Conservation (phyloP, 2,888 invertebrate species). For the Drosophila anomalata region DNA sequence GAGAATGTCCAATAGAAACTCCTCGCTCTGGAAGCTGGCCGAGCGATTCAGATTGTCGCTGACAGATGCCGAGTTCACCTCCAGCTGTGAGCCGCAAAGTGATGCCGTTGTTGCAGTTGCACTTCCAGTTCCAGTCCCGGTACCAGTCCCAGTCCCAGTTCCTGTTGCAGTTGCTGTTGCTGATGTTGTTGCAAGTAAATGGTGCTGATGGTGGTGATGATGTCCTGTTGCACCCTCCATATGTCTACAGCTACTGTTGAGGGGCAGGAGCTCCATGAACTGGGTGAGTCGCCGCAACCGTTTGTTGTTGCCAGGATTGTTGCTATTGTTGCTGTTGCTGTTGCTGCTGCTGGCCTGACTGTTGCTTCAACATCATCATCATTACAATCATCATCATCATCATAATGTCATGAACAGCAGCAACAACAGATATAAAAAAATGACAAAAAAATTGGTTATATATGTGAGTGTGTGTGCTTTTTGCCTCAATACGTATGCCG, state of each 20-base stretch:
- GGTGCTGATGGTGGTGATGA: constrained; percentile 16
- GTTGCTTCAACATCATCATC: background rate
- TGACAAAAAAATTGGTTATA: constrained; percentile 5
- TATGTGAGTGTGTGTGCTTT: background rate
- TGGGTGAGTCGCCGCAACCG: constrained; percentile 52
- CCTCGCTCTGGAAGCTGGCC: constrained; percentile 75
- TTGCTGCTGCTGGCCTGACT: background rate
- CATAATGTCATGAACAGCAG: constrained; percentile 30
- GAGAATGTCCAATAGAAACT: constrained; percentile 66
- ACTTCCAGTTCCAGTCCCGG: constrained; percentile 1
- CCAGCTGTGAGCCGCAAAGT: constrained; percentile 9
- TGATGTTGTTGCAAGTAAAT: constrained; percentile 24
- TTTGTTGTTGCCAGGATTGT: constrained; percentile 8
- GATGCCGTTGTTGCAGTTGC: constrained; percentile 30
- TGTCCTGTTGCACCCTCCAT: constrained; percentile 30
- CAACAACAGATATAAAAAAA: constrained; percentile 13
- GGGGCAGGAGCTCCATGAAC: constrained; percentile 66
- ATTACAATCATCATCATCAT: constrained; percentile 8
- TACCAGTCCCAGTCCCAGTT: constrained; percentile 25
- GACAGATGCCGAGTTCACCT: constrained; percentile 12
- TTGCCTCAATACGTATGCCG: constrained; percentile 1
- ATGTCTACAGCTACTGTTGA: constrained; percentile 45
- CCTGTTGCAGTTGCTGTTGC: constrained; percentile 15
- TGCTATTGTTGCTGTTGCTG: constrained; percentile 1
- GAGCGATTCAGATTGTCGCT: constrained; percentile 54